phyloP scores from a whole-genome alignment of 2,888 invertebrate genomes.

The Orthosia gracilis region DNA sequence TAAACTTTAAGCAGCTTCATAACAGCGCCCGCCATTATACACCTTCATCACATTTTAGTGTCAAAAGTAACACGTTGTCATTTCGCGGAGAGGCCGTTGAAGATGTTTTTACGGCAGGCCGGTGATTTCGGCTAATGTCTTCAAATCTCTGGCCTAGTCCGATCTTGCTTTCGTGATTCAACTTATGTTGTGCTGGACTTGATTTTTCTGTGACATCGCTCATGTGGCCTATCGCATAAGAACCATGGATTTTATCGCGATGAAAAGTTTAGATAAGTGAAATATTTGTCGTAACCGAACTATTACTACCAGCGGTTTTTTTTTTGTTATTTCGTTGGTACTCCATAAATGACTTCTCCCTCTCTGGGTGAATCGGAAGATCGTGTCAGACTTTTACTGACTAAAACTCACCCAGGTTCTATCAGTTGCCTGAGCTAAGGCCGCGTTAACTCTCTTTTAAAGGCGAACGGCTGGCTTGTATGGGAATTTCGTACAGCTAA shows the following conservation, averaged over 20 bases:
- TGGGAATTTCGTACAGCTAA: too few species aligned
- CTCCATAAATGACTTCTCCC: too few species aligned
- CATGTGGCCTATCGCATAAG: not conserved
- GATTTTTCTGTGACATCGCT: not conserved
- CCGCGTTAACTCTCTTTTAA: too few species aligned
- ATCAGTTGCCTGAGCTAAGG: too few species aligned
- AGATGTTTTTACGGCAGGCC: conserved; percentile 51
- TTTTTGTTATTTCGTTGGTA: too few species aligned
- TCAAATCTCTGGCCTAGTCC: conserved; percentile 42
- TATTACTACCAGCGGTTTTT: not conserved
- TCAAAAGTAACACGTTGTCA: conserved; percentile 54
- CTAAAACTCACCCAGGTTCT: too few species aligned
- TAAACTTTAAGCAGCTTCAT: conserved; percentile 49
- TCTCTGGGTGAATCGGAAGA: too few species aligned
- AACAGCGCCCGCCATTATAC: conserved; percentile 38
- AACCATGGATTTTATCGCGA: not conserved
- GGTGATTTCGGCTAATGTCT: conserved; percentile 54
- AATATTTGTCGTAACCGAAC: not conserved
- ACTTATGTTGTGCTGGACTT: not conserved
- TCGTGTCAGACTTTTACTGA: too few species aligned
- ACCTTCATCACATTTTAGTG: conserved; percentile 61
- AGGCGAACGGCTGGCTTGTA: too few species aligned
- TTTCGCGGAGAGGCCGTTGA: conserved; percentile 56
- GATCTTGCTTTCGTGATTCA: conserved; percentile 8
- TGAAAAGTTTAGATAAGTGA: not conserved